A percentile compares a stretch with the other conserved stretches of the same genome.
phyloP scores from a whole-genome alignment of 2,888 invertebrate species.

The Tricholauxania praeusta region DNA sequence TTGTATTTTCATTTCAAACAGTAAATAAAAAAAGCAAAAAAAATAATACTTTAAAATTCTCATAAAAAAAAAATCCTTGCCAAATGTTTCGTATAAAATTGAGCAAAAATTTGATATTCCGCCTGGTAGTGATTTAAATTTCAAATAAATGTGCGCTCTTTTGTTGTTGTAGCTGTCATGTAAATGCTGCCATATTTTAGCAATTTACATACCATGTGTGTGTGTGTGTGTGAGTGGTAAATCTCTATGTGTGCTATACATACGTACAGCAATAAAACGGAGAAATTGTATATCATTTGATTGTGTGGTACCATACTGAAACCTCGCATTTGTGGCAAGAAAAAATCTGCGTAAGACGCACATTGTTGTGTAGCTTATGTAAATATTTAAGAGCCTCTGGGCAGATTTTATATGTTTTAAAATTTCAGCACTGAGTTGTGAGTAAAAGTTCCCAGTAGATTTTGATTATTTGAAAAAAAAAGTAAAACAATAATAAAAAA shows the following conservation, averaged over 20 bases:
- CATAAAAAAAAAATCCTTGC: too few species aligned
- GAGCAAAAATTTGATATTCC: background rate
- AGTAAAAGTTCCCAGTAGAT: background rate
- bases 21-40: background rate
- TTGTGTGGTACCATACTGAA: too few species aligned
- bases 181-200: conserved; percentile 23
- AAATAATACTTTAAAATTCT: too few species aligned
- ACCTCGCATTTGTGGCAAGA: background rate
- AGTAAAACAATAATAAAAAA: background rate
- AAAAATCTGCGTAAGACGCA: background rate
- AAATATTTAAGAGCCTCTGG: conserved; percentile 10
- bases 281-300: too few species aligned
- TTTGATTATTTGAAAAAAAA: background rate
- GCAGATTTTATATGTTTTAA: conserved; percentile 14
- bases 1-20: conserved; percentile 4
- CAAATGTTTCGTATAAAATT: too few species aligned
- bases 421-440: background rate
- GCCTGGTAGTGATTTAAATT: conserved; percentile 14
- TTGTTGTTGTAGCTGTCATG: conserved; percentile 21
- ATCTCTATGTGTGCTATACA: background rate
- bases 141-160: conserved; percentile 2
- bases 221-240: background rate
- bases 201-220: conserved; percentile 19
- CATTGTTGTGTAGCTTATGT: conserved; percentile 4
- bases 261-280: background rate